These are phyloP conservation scores for Nebria salina DNA, from an alignment of 2,888 invertebrate genomes.

Conservation along the genomic window DNA sequence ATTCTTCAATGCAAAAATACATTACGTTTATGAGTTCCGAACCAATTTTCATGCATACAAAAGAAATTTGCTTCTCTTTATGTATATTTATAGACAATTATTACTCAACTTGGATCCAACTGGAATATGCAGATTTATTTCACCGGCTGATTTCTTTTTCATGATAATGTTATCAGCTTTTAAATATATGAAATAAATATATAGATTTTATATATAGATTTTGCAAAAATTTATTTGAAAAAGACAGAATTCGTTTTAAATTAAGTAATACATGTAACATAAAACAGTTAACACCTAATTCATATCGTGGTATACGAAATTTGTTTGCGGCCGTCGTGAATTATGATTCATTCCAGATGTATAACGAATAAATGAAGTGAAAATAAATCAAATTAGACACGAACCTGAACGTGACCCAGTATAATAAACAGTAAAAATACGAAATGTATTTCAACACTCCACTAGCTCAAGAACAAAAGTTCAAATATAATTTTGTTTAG, in stretches of 20 bases:
- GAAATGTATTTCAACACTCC: slow-evolving; percentile 1
- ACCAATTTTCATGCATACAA: not conserved
- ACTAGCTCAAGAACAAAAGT: not conserved
- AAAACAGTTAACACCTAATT: not conserved
- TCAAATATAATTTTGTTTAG: not conserved
- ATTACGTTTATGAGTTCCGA: not conserved
- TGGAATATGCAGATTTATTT: no score
- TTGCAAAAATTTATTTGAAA: no score
- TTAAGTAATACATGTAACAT: not conserved
- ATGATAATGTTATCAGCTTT: no score
- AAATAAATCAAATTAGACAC: slow-evolving; percentile 39
- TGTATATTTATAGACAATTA: no score
- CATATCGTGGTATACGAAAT: not conserved
- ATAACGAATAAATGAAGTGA: slow-evolving; percentile 36
- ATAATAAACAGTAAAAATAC: slow-evolving; percentile 29
- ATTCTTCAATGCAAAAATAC: not conserved
- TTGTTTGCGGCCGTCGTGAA: not conserved
- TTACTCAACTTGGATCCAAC: no score
- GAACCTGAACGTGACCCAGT: slow-evolving; percentile 32
- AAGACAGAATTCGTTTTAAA: not conserved
- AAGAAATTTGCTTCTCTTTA: no score
- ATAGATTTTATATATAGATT: no score
- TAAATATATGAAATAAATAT: no score
- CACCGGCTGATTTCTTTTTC: no score
- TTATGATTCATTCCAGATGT: slow-evolving; percentile 28